Evolutionary conservation across 1,140 invertebrate species (phyloP), one percentile per base, ranked within the genome.

Genomic region (Brachionus manjavacas): DNA sequence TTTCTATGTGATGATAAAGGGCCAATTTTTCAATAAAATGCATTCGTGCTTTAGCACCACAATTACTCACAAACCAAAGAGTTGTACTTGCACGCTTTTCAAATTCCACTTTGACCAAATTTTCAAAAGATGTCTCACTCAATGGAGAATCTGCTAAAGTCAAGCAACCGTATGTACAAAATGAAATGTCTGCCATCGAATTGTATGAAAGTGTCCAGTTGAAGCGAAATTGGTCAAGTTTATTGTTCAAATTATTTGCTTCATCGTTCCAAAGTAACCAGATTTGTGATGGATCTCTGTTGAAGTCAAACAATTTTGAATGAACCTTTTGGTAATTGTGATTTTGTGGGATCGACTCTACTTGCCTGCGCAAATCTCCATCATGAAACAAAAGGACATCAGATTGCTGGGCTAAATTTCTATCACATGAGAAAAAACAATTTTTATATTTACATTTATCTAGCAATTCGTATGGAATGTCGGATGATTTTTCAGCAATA

Each of bases 31-130:
- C 92, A 9, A 95, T 95, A 90, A 95, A 97, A 85, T 95, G 92
- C 76, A 96, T 91, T 14, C 96, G 91, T 14, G 93, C 97, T 41
- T 94, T 92, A 0, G 95, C 94, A 85, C 93, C 94, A 88, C 96
- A 97, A 89, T 97, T 97, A 25, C 95, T 97, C 20, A 97, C 95
- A 89, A 97, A 97, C 95, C 95, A 97, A 43, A 95, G 95, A 4
- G 96, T 95, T 89, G 11, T 60, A 20, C 68, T 83, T 25, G 25
- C 28, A 8, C 80, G 41, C 11, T 49, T 49, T 49, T 49, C 8
- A 25, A 76, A 76, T 49, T 76, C 41, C 23, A 39, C 28, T 60
- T 64, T 20, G 16, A 64, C 52, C 8, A 60, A 64, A 11, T 8
- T 35, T 3, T 23, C 28, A 80, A 60, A 80, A 39, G 16, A n/a